Base-by-base conservation (phyloP, 2,888 invertebrate genomes). In the Drosophila kambysellisi region DNA sequence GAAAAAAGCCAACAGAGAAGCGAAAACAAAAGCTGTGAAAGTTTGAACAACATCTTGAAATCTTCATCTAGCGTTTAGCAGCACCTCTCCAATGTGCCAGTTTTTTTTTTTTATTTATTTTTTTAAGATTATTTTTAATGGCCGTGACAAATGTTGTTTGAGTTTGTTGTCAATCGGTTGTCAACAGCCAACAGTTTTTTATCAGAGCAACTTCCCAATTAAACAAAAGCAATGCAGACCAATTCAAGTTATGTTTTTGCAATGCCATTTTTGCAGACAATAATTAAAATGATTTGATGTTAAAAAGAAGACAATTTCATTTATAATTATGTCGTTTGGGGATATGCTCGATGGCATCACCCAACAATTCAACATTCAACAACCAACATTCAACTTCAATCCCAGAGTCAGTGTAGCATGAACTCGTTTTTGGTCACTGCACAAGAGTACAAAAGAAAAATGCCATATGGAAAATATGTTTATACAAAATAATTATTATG, bases 351-450 rank as follows among this genome's bases (percentile, higher is more conserved):
- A 76, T 69, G 71, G 59, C 76, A 53, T 39, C 53, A 61, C 37
- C 58, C 58, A 71, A 63, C 33, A 50, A 15, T 29, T 73, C 25
- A 20, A 20, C 30, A 8, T 15, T 32, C 52, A 53, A 53, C 52
- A 17, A 17, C 17, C 37, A 37, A 39, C 39, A 32, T 35, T 60
- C 37, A 33, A 33, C 39, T 50, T 32, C n/a, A 46, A 17, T 41
- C 29, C 29, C 70, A 73, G 76, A 79, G 15, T 25, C 56, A 56
- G 41, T 20, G 76, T 74, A 86, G 83, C 90, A 77, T 90, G 87
- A 88, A 90, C 87, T 83, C 63, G 75, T 83, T 79, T 86, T 86
- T 83, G 73, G 60, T 76, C 82, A 76, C 71, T 84, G 88, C 71
- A 57, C 87, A 76, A 41, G 29, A 11, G 25, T 17, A 11, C 15